These are phyloP conservation scores for Dioctria linearis DNA, from an alignment of 2,888 invertebrate genomes.

Conservation along the genomic window DNA sequence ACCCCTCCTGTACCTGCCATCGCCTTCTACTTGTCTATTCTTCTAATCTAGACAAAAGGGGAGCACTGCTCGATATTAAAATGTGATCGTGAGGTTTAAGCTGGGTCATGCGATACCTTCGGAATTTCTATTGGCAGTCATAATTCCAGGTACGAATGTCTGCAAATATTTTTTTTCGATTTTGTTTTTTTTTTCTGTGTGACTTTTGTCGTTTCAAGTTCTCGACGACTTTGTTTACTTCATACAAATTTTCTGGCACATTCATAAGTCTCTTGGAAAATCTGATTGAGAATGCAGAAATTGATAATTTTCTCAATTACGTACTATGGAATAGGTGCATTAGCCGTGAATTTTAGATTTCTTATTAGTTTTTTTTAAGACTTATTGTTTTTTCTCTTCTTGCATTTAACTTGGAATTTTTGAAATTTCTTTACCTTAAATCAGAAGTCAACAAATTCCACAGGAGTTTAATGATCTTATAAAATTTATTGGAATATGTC, in stretches of 20 bases:
- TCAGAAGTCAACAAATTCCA: too few relatives aligned
- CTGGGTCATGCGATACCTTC: constrained; percentile 54
- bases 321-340: background rate
- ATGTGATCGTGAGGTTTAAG: constrained; percentile 55
- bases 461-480: too few relatives aligned
- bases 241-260: constrained; percentile 7
- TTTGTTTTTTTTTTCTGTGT: too few relatives aligned
- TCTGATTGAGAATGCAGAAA: constrained; percentile 5
- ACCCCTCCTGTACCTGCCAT: background rate
- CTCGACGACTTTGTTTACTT: constrained; percentile 7
- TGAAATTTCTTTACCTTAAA: too few relatives aligned
- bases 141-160: constrained; percentile 49
- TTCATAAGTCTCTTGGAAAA: constrained; percentile 19
- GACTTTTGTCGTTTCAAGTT: background rate
- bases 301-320: constrained; percentile 20
- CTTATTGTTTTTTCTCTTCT: too few relatives aligned
- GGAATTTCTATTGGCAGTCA: constrained; percentile 53
- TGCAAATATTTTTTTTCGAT: background rate
- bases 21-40: constrained; percentile 16
- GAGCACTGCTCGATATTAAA: constrained; percentile 53
- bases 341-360: background rate
- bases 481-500: too few relatives aligned
- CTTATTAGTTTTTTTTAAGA: too few relatives aligned
- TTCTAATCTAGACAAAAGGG: constrained; percentile 39
- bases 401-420: too few relatives aligned